Conservation (phyloP, 2,797 vertebrate genomes). For the Clarias laeviceps region DNA sequence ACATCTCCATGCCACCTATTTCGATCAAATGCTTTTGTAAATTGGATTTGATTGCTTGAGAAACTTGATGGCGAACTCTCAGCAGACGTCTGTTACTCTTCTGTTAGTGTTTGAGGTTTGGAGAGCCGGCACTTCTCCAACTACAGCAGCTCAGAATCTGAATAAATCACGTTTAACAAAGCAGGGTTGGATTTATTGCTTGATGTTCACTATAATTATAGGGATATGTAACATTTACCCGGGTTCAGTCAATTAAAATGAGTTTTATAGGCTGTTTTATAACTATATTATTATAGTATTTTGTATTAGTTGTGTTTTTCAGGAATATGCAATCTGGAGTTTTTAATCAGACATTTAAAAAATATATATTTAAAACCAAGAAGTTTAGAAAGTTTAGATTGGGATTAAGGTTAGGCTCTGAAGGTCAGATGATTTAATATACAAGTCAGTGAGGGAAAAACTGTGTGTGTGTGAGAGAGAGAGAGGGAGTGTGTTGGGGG, state of each 20-base stretch:
- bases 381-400: neutral
- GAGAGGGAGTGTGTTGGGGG: neutral
- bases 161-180: neutral
- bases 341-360: neutral
- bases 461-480: neutral
- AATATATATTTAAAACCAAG: neutral
- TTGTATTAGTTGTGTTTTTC: neutral
- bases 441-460: conserved; percentile 4
- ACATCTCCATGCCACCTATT: too few species aligned
- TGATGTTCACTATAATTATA: neutral
- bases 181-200: neutral
- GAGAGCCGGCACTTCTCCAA: neutral
- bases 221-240: neutral
- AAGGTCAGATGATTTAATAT: conserved; percentile 3
- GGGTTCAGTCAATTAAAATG: neutral
- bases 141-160: neutral
- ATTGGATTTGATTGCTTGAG: neutral
- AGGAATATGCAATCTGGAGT: too few species aligned
- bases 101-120: neutral
- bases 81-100: neutral
- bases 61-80: neutral
- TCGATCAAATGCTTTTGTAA: neutral
- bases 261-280: neutral
- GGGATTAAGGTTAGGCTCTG: neutral
- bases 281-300: neutral